A percentile compares a stretch with the other conserved stretches of the same genome.
phyloP scores from a whole-genome alignment of 92 coral and sea anemone species.

The Epizoanthus scotinus region DNA sequence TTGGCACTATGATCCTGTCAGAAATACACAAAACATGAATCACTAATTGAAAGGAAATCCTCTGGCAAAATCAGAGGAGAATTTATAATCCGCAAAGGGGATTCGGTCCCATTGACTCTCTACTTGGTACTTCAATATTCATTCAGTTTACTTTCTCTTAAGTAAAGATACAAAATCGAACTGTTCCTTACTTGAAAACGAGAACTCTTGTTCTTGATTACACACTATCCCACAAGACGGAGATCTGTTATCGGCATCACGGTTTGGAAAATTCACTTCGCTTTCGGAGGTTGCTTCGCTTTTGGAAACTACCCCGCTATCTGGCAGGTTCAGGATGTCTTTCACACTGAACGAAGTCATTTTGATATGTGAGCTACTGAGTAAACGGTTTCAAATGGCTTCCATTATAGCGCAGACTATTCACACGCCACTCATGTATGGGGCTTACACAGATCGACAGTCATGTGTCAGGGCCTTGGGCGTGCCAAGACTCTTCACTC shows the following conservation, averaged over 20 bases:
- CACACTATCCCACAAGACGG: slow-evolving; percentile 80
- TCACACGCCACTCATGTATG: slow-evolving; percentile 79
- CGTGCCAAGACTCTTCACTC: slow-evolving; percentile 91
- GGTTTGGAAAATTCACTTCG: slow-evolving; percentile 66
- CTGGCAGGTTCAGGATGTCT: slow-evolving; percentile 92
- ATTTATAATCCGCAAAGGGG: slow-evolving; percentile 2
- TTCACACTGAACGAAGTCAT: slow-evolving; percentile 98
- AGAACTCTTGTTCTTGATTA: slow-evolving; percentile 83
- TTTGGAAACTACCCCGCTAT: slow-evolving; percentile 66
- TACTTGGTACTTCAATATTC: slow-evolving; percentile 24
- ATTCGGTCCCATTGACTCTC: slow-evolving; percentile 20
- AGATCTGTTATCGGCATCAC: slow-evolving; percentile 77
- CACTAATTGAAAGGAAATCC: slow-evolving; percentile 2
- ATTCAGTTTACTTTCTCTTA: slow-evolving; percentile 67
- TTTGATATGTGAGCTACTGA: slow-evolving; percentile 59
- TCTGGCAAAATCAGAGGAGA: background rate
- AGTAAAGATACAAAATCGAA: slow-evolving; percentile 92
- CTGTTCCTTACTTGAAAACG: slow-evolving; percentile 82
- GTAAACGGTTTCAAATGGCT: slow-evolving; percentile 76
- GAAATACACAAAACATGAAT: slow-evolving; percentile 8
- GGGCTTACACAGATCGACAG: slow-evolving; percentile 64
- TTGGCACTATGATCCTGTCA: background rate
- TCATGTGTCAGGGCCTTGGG: slow-evolving; percentile 83
- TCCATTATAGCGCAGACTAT: slow-evolving; percentile 71
- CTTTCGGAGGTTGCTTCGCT: slow-evolving; percentile 77